Percentiles rank a stretch among this genome's conserved stretches.
Evolutionary conservation across 1,140 invertebrate genomes (phyloP).

Genomic region (Trissolcus basalis): DNA sequence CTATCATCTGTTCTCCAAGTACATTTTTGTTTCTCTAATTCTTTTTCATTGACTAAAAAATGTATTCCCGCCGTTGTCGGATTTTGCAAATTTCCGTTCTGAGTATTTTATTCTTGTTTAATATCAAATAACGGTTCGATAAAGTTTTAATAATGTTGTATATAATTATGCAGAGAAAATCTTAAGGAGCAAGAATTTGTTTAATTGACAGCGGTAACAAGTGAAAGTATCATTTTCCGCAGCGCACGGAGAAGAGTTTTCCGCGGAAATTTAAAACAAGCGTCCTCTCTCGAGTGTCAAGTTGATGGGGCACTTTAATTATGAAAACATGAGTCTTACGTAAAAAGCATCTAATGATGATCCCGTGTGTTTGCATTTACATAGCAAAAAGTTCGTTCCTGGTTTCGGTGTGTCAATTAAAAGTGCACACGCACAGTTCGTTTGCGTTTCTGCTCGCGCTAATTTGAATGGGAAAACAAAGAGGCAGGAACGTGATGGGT

Average conservation of each 20-base stretch:
- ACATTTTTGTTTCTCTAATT: no score
- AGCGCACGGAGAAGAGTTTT: not conserved
- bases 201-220: not conserved
- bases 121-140: no score
- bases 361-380: not conserved
- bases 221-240: not conserved
- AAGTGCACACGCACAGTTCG: not conserved
- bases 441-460: constrained; percentile 1
- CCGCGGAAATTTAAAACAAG: constrained; percentile 9
- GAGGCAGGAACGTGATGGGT: no score
- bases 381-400: not conserved
- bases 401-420: not conserved
- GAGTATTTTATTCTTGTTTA: no score
- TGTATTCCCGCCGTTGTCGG: no score
- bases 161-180: no score
- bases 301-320: constrained; percentile 9
- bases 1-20: no score
- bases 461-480: constrained; percentile 12
- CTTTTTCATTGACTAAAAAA: no score
- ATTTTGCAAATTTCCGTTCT: no score
- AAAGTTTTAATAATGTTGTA: no score
- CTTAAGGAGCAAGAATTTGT: no score
- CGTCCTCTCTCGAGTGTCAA: constrained; percentile 4
- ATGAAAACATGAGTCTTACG: constrained; percentile 10
- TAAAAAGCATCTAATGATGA: constrained; percentile 7